Evolutionary conservation across 2,888 invertebrate species (phyloP).

Genomic region (Pseudolycoriella hygida): DNA sequence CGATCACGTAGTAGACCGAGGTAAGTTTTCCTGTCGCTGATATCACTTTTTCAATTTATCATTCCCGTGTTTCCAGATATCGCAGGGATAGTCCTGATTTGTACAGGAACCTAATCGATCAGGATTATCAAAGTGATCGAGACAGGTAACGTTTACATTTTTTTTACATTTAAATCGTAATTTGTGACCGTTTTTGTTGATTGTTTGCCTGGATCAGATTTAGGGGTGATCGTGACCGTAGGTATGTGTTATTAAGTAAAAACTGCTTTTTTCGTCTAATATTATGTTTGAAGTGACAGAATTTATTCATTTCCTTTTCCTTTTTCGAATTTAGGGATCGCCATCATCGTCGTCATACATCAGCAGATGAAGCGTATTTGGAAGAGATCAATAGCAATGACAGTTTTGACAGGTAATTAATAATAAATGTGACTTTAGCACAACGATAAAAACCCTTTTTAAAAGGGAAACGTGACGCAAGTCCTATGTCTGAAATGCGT

Average conservation of each 20-base stretch:
- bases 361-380: not conserved
- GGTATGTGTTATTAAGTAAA: no score
- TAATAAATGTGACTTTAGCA: no score
- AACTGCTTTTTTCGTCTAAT: no score
- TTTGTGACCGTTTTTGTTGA: not conserved
- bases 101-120: conserved; percentile 25
- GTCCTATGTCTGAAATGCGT: no score
- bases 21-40: no score
- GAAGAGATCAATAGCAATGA: conserved; percentile 8
- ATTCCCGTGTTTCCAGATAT: conserved; percentile 15
- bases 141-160: conserved; percentile 6
- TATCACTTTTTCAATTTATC: no score
- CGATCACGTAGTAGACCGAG: conserved; percentile 27
- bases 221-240: not conserved
- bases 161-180: not conserved
- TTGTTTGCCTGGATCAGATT: not conserved
- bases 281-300: no score
- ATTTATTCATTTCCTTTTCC: no score
- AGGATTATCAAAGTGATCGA: conserved; percentile 24
- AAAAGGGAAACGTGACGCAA: no score
- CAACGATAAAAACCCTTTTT: no score
- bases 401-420: conserved; percentile 5
- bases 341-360: conserved; percentile 1
- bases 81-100: conserved; percentile 17
- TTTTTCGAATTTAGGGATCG: conserved; percentile 3